Evolutionary conservation across 1,140 invertebrate species (phyloP).

Genomic region (Nasonia longicornis): DNA sequence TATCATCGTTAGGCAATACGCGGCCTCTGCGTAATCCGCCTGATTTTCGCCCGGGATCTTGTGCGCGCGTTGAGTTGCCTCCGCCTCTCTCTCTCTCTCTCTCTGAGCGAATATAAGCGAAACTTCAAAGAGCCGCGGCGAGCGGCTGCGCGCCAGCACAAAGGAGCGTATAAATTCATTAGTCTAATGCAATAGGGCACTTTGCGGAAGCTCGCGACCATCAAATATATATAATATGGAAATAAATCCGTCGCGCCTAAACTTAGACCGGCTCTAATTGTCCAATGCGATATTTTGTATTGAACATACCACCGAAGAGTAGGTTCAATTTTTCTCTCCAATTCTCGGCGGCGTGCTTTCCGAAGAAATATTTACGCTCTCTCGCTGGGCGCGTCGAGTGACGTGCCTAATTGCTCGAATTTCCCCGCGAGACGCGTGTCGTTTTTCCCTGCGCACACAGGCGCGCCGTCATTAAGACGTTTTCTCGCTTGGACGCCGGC

Average conservation of each 20-base stretch:
- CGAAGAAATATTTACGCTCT: not conserved
- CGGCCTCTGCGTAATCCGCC: no score
- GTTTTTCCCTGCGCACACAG: not conserved
- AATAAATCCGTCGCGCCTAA: constrained; percentile 11
- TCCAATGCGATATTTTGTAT: no score
- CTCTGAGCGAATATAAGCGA: constrained; percentile 7
- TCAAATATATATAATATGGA: not conserved
- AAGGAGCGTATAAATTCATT: constrained; percentile 39
- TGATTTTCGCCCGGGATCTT: no score
- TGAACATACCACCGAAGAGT: no score
- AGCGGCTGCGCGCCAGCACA: not conserved
- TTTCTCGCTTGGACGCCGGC: constrained; percentile 34
- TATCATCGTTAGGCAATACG: no score
- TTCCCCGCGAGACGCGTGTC: constrained; percentile 6
- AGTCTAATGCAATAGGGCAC: constrained; percentile 26
- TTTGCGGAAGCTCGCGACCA: not conserved
- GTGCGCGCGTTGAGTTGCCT: not conserved
- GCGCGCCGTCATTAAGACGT: constrained; percentile 35
- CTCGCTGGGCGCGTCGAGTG: not conserved
- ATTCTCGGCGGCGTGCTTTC: not conserved
- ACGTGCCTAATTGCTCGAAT: constrained; percentile 17
- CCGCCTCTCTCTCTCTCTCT: not conserved
- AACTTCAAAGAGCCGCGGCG: constrained; percentile 22
- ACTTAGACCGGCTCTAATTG: not conserved
- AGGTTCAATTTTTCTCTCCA: not conserved